A percentile compares a stretch with the other conserved stretches of the same genome.
These are phyloP conservation scores for Halcyon badia DNA, from an alignment of 2,797 vertebrate genomes.

Conservation along the genomic window DNA sequence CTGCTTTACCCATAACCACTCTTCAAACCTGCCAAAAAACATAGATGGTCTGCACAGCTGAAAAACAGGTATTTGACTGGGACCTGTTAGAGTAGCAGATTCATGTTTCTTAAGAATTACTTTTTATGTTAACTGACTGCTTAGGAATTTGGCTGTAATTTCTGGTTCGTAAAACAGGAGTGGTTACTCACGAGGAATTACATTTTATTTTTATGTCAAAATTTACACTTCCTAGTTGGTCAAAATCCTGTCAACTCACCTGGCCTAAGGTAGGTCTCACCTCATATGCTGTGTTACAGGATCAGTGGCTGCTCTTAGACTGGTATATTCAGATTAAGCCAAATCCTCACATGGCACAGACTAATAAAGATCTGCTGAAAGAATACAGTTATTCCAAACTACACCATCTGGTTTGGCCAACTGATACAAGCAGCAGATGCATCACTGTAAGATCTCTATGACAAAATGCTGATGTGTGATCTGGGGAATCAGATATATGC, in stretches of 20 bases:
- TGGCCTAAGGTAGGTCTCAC: neutral
- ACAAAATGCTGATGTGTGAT: neutral
- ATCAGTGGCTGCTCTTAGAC: neutral
- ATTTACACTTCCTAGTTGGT: neutral
- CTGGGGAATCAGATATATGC: neutral
- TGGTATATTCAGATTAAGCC: neutral
- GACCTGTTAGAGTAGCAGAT: neutral
- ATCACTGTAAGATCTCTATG: neutral
- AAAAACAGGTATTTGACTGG: neutral
- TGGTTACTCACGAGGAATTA: too few relatives aligned
- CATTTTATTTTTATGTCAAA: neutral
- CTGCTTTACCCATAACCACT: neutral
- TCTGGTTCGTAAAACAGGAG: neutral
- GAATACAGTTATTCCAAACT: neutral
- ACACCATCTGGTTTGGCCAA: neutral
- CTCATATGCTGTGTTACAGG: neutral
- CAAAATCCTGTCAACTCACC: neutral
- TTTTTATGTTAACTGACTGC: neutral
- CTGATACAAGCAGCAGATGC: neutral
- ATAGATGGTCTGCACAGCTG: neutral
- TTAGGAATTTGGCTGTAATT: neutral
- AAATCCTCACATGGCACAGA: neutral
- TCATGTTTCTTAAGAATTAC: neutral
- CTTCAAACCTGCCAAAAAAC: neutral
- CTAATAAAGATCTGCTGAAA: neutral